Conservation (phyloP, 2,113 vertebrate genomes). For the Brienomyrus brachyistius region DNA sequence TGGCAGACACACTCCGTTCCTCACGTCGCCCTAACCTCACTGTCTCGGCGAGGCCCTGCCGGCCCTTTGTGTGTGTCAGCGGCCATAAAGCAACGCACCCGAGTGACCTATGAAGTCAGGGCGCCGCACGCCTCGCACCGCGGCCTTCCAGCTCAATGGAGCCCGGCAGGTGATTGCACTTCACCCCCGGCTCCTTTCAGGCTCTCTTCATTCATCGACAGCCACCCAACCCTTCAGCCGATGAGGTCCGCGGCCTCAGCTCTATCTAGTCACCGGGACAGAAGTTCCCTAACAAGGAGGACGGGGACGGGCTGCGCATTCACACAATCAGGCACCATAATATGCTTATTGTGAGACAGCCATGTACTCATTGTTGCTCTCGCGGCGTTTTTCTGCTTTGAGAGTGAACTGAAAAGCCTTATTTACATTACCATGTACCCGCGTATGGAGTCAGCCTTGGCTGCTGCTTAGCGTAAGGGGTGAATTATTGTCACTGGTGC, state of each 20-base stretch:
- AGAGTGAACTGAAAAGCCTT: neutral
- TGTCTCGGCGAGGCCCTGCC: constrained; percentile 33
- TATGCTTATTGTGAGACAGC: neutral
- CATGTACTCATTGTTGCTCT: neutral
- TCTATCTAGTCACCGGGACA: constrained; percentile 28
- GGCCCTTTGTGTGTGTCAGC: constrained; percentile 37
- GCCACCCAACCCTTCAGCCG: constrained; percentile 29
- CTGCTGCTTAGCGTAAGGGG: constrained; percentile 14
- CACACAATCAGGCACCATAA: neutral
- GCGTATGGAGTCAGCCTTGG: neutral
- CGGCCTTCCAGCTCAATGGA: constrained; percentile 42
- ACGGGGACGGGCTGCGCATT: neutral
- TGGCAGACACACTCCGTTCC: constrained; percentile 38
- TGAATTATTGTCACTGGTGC: constrained; percentile 55
- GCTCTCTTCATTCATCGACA: constrained; percentile 43
- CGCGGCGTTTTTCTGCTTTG: neutral
- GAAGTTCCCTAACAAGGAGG: neutral
- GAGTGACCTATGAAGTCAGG: constrained; percentile 42
- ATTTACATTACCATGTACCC: constrained; percentile 2
- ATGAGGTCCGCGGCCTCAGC: neutral
- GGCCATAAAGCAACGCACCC: constrained; percentile 36
- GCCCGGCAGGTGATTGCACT: constrained; percentile 44
- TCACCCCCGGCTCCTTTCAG: constrained; percentile 40
- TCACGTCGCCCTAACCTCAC: constrained; percentile 31
- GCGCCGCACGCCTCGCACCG: constrained; percentile 36